phyloP scores from a whole-genome alignment of 2,797 vertebrate species.

The Macropodus opercularis region DNA sequence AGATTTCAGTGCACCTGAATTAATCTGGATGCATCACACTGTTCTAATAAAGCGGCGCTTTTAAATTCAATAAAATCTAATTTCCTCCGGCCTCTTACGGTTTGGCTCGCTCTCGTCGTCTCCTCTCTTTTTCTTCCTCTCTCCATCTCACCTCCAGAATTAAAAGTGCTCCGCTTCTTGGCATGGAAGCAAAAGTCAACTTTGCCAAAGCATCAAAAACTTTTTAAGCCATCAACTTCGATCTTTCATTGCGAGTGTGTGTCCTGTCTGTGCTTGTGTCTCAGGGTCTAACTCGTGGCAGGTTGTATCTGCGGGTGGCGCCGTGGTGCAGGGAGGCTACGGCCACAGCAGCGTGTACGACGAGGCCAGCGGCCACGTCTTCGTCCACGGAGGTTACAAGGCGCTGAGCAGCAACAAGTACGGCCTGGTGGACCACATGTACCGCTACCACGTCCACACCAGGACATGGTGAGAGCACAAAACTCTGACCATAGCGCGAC shows the following conservation, averaged over 20 bases:
- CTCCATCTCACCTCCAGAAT: conserved; percentile 29
- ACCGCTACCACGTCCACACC: conserved; percentile 88
- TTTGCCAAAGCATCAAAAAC: conserved; percentile 36
- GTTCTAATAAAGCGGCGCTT: conserved; percentile 43
- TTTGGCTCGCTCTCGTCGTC: conserved; percentile 4
- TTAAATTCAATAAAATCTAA: conserved; percentile 48
- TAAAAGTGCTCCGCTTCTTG: conserved; percentile 44
- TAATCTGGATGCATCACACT: conserved; percentile 30
- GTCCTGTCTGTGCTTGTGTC: conserved; percentile 15
- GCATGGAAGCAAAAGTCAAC: conserved; percentile 8
- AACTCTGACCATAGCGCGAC: too few relatives aligned
- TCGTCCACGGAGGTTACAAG: conserved; percentile 94
- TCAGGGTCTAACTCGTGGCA: conserved; percentile 92
- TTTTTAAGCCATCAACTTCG: conserved; percentile 30
- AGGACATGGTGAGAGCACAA: conserved; percentile 88
- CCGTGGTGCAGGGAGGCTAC: conserved; percentile 92
- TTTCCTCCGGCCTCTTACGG: conserved; percentile 33
- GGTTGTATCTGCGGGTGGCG: conserved; percentile 88
- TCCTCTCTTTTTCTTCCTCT: neutral
- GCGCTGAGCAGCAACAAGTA: conserved; percentile 92
- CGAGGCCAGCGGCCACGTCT: conserved; percentile 84
- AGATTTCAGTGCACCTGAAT: conserved; percentile 25
- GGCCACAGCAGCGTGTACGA: conserved; percentile 94
- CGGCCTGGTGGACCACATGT: conserved; percentile 93
- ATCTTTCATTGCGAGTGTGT: neutral